Conservation (phyloP, 2,888 invertebrate genomes). For the Leptopilina myrica region DNA sequence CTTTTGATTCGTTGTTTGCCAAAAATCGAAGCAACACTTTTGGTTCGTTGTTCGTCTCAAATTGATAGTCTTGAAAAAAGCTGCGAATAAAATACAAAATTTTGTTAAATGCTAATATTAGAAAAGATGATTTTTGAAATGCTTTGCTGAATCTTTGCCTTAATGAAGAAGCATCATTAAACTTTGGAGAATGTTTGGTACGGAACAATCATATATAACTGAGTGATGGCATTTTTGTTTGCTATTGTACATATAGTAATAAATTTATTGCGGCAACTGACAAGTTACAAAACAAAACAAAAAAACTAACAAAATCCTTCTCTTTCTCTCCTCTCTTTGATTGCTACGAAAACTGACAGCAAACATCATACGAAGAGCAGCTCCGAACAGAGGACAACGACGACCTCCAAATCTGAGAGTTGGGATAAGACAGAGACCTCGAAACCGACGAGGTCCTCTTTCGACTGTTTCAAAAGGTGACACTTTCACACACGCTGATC, state of each 20-base stretch:
- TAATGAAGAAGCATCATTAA: too few relatives aligned
- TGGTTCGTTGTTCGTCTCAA: too few relatives aligned
- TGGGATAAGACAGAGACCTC: constrained; percentile 72
- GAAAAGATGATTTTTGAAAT: too few relatives aligned
- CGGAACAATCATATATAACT: background rate
- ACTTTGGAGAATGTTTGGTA: constrained; percentile 6
- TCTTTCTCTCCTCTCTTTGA: constrained; percentile 53
- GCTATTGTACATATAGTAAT: too few relatives aligned
- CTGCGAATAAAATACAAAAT: too few relatives aligned
- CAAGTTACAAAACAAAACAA: constrained; percentile 34
- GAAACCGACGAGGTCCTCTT: constrained; percentile 71
- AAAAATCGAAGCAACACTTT: too few relatives aligned
- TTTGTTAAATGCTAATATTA: too few relatives aligned
- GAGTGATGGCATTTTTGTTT: background rate
- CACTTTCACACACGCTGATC: constrained; percentile 47
- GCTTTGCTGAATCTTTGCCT: too few relatives aligned
- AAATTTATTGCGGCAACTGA: constrained; percentile 19
- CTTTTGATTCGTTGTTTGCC: too few relatives aligned
- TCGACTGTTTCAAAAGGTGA: constrained; percentile 77
- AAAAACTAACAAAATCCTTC: constrained; percentile 58
- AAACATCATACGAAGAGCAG: constrained; percentile 73
- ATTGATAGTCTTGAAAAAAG: too few relatives aligned
- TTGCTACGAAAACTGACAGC: constrained; percentile 62
- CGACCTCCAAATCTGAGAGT: constrained; percentile 72
- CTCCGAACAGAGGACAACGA: constrained; percentile 74